Evolutionary conservation across 2,113 vertebrate species (phyloP), one percentile per base, ranked within the genome.

Genomic region (Donacobius atricapilla): DNA sequence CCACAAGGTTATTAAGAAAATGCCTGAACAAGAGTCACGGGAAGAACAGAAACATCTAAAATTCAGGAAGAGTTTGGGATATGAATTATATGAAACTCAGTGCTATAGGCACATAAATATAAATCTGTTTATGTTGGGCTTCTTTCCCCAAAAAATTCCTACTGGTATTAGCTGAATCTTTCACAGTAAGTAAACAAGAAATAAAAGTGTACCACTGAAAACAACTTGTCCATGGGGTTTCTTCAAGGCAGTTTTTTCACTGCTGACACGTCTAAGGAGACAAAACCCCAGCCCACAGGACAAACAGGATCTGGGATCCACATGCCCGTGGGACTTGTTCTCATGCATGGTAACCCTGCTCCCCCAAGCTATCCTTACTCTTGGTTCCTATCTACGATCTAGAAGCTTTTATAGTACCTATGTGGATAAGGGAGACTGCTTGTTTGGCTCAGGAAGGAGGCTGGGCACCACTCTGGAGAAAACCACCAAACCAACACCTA

Each of bases 381-480:
- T 60, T 60, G 24, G 68, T 83, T 65, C n/a, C 24, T 68, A 16
- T 37, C 50, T 33, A 31, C 10, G 18, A 58, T 19, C 40, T 69
- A 56, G 13, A 69, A 72, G 40, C 6, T 47, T 60, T 14, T 51
- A 21, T 6, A 56, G 37, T 3, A 64, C 16, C 11, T 58, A 56
- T 24, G 45, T 0, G 18, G 9, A 0, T 17, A 45, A 37, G 0
- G 0, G 21, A 63, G 8, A 27, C 35, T 33, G 39, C 16, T 42
- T 35, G 39, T 18, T 42, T 35, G 57, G 45, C 37, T 81, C 22
- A 61, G n/a, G 35, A 33, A 65, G 56, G 10, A 91, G 45, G 28
- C 30, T 2, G 2, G 31, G 28, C 30, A 80, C 10, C 1, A 11
- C 48, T 61, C 24, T 25, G 17, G 31, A 56, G 17, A 78, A 31